Base-by-base conservation (phyloP, 2,797 vertebrate genomes). In the Poecilia wingei region DNA sequence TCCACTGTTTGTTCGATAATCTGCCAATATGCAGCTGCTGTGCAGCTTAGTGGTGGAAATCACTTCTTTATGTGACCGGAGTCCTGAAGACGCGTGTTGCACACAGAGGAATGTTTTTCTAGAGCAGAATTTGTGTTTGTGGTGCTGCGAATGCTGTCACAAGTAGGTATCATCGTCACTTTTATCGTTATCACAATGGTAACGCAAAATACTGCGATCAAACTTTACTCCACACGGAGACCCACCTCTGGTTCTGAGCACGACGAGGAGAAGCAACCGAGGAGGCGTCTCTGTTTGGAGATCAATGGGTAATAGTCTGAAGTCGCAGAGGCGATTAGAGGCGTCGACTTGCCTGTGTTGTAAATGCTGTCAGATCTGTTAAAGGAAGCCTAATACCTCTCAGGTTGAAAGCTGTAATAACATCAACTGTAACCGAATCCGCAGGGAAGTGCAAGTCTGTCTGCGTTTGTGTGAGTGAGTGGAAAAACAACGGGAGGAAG, bases 291-390 rank as follows among this genome's bases (percentile, higher is more conserved):
- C 86, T 88, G 80, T 85, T 74, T 81, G 87, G 74, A 93, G 93
- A 94, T 95, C 93, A 94, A 94, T 94, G 89, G 93, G 87, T 93
- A 94, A 95, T 94, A 94, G 89, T 88, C 88, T 85, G 92, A 93
- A 94, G 91, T 95, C 94, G 93, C 90, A 92, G 91, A 90, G 89
- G 91, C 86, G 93, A 94, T 94, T 92, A 93, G 87, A 94, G 92
- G 93, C 91, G 92, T 91, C 89, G 91, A 94, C 93, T 91, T 87
- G 91, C 90, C 93, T 86, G 91, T 92, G 92, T 94, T 95, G 94
- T 94, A 95, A 95, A 95, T 93, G 94, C 93, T 94, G 94, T 95
- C 94, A 94, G 94, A 94, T 95, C 93, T 93, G 94, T 94, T 94
- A 92, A 95, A 94, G 92, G 90, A 95, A 94, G 92, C 89, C 92